Evolutionary conservation across 2,113 vertebrate species (phyloP).

Genomic region (Apodemus sylvaticus): DNA sequence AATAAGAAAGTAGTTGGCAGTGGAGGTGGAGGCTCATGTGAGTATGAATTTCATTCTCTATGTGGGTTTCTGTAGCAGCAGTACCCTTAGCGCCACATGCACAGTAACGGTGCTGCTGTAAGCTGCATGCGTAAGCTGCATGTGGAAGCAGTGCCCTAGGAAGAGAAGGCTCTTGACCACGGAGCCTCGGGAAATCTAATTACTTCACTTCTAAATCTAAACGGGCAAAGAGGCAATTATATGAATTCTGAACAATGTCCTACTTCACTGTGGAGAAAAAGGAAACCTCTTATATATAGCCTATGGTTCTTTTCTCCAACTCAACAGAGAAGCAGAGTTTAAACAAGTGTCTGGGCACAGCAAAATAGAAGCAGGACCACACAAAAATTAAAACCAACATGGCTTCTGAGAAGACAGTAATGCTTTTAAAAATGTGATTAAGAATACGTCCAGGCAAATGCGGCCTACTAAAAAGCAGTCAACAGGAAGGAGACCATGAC

Average conservation of each 20-base stretch:
- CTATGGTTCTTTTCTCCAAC: background rate
- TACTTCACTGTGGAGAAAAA: conserved; percentile 53
- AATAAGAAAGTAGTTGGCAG: background rate
- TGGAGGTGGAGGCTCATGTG: background rate
- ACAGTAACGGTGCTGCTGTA: conserved; percentile 13
- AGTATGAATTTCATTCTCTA: background rate
- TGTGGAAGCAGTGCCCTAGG: conserved; percentile 38
- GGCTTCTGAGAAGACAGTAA: conserved; percentile 13
- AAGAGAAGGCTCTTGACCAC: conserved; percentile 65
- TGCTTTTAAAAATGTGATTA: conserved; percentile 13
- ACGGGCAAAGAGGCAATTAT: conserved; percentile 58
- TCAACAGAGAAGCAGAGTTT: conserved; percentile 25
- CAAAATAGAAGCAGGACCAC: background rate
- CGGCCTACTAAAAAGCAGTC: conserved; percentile 25
- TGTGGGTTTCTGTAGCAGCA: conserved; percentile 1
- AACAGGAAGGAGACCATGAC: background rate
- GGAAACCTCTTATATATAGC: background rate
- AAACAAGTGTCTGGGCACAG: conserved; percentile 50
- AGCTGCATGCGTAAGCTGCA: conserved; percentile 34
- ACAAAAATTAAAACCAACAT: background rate
- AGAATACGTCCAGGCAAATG: conserved; percentile 51
- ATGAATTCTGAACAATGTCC: conserved; percentile 25
- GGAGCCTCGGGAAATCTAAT: conserved; percentile 75
- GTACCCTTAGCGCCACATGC: background rate
- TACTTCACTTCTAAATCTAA: conserved; percentile 67